Evolutionary conservation across 1,140 invertebrate species (phyloP).

Genomic region (Melipona quadrifasciata): DNA sequence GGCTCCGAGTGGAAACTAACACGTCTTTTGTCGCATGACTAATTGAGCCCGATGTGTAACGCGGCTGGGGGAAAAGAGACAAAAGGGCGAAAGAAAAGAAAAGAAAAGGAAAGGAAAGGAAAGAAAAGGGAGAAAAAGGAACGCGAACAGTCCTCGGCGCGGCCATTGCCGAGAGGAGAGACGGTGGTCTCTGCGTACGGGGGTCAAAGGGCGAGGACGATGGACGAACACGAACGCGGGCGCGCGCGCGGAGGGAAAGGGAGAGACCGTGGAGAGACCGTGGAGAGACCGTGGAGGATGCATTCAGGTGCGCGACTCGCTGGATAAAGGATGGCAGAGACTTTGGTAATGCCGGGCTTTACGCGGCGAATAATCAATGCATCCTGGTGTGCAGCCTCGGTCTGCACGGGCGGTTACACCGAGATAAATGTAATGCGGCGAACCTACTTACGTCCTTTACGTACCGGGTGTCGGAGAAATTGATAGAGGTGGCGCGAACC

Average conservation of each 20-base stretch:
- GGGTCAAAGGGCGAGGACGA: conserved; percentile 65
- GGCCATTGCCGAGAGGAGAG: conserved; percentile 22
- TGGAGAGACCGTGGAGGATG: conserved; percentile 32
- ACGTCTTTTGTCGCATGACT: conserved; percentile 71
- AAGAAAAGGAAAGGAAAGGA: no score
- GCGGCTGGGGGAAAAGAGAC: conserved; percentile 10
- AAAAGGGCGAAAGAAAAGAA: no score
- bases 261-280: neutral
- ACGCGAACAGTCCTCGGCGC: conserved; percentile 12
- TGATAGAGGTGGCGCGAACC: conserved; percentile 26
- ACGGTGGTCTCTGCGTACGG: conserved; percentile 27
- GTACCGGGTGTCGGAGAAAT: conserved; percentile 60
- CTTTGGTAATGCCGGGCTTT: conserved; percentile 65
- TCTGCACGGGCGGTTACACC: conserved; percentile 59
- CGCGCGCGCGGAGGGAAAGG: neutral
- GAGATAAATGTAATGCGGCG: conserved; percentile 66
- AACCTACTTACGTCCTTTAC: conserved; percentile 60
- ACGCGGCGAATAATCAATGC: conserved; percentile 69
- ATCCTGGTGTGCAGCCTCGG: conserved; percentile 61
- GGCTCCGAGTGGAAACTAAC: conserved; percentile 49
- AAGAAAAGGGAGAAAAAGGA: neutral
- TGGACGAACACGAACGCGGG: conserved; percentile 19
- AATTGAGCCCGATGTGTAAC: conserved; percentile 66
- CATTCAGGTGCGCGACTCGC: conserved; percentile 63
- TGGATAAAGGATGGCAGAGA: conserved; percentile 54